These are phyloP conservation scores for Vulpes ferrilata DNA, from an alignment of 2,113 vertebrate species.

Conservation along the genomic window DNA sequence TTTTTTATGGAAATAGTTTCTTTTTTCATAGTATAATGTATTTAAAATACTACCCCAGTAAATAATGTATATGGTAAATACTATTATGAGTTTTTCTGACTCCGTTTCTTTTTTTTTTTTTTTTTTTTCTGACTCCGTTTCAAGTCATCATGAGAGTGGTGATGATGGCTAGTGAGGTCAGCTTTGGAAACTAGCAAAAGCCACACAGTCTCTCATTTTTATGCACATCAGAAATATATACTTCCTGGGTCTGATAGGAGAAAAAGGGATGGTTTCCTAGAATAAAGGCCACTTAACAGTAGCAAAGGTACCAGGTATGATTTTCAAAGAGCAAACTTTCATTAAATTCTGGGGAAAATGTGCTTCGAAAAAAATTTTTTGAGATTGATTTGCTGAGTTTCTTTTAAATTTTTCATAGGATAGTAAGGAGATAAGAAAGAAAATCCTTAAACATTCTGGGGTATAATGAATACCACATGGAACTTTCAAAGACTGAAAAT, in stretches of 20 bases:
- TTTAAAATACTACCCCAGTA: neutral
- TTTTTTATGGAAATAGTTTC: neutral
- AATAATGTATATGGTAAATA: neutral
- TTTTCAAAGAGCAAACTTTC: neutral
- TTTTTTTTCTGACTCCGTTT: neutral
- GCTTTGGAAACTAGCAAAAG: conserved; percentile 15
- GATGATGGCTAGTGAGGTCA: neutral
- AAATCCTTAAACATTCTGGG: neutral
- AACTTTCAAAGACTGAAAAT: neutral
- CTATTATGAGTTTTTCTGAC: neutral
- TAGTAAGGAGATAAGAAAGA: neutral
- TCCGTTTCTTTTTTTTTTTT: too few species aligned
- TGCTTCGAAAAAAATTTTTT: neutral
- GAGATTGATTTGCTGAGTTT: neutral
- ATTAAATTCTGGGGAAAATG: neutral
- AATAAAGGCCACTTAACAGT: neutral
- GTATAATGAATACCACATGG: neutral
- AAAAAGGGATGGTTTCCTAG: neutral
- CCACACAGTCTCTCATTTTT: neutral
- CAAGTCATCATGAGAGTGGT: neutral
- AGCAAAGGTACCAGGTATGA: neutral
- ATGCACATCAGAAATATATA: neutral
- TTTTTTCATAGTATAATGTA: neutral
- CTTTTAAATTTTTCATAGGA: neutral
- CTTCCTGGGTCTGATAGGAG: neutral